phyloP scores from a whole-genome alignment of 1,140 invertebrate species.

The Diorhabda carinulata region DNA sequence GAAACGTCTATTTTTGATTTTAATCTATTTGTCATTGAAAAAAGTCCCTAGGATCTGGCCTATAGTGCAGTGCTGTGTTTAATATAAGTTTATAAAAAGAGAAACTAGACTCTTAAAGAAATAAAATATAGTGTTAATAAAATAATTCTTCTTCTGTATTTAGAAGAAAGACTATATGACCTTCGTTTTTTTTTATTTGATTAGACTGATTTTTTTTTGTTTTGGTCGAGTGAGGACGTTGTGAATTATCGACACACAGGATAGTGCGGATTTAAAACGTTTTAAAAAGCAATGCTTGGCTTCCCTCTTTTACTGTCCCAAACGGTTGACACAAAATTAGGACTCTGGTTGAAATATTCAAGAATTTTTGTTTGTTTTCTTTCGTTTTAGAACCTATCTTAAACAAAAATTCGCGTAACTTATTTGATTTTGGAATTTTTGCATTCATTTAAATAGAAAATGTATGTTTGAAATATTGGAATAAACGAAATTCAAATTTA shows the following conservation, averaged over 20 bases:
- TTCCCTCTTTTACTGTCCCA: neutral
- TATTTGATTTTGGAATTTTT: no score
- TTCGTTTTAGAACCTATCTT: neutral
- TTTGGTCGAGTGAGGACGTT: conserved; percentile 15
- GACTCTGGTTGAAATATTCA: neutral
- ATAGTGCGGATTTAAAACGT: conserved; percentile 9
- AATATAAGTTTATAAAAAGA: neutral
- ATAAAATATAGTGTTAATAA: neutral
- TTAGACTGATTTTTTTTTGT: conserved; percentile 19
- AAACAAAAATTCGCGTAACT: no score
- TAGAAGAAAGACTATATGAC: neutral
- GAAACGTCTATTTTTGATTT: no score
- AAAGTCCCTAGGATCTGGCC: neutral
- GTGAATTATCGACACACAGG: conserved; percentile 4
- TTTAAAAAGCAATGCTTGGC: conserved; percentile 18
- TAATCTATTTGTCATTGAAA: neutral
- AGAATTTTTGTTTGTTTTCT: neutral
- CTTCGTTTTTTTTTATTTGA: neutral
- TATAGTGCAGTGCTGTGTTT: conserved; percentile 12
- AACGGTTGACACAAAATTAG: conserved; percentile 1
- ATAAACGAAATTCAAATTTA: no score
- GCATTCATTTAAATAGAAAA: no score
- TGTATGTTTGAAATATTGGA: no score
- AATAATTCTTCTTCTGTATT: neutral
- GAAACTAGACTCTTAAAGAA: neutral